These are phyloP conservation scores for Halyomorpha halys DNA, from an alignment of 1,140 invertebrate species.

Conservation along the genomic window DNA sequence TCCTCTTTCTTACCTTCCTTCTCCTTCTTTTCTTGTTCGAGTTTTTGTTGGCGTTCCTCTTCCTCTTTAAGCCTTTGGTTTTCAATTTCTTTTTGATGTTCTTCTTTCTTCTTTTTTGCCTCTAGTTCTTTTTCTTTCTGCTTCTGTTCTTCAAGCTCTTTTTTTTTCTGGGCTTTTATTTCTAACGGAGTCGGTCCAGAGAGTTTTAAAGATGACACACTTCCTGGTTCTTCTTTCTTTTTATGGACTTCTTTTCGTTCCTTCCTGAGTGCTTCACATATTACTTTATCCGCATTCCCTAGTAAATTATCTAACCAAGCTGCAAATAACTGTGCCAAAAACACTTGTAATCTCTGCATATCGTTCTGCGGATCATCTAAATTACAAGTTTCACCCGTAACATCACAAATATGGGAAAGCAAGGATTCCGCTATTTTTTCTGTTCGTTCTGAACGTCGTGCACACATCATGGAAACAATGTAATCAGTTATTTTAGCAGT, in stretches of 20 bases:
- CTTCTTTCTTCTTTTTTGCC: too few species aligned
- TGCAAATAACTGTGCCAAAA: conserved; percentile 21
- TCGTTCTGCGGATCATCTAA: conserved; percentile 24
- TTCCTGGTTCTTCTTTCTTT: neutral
- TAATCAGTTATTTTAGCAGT: conserved; percentile 25
- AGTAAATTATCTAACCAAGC: conserved; percentile 19
- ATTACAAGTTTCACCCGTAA: conserved; percentile 22
- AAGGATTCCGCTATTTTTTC: conserved; percentile 23
- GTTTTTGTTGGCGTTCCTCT: too few species aligned
- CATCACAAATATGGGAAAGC: conserved; percentile 20
- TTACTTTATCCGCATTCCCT: neutral
- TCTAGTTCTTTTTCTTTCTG: too few species aligned
- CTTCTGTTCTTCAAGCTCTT: too few species aligned
- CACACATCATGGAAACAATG: conserved; percentile 22
- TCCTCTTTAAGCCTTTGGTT: too few species aligned
- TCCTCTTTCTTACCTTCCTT: too few species aligned
- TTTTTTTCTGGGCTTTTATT: neutral
- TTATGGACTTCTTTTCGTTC: neutral
- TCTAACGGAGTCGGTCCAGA: neutral
- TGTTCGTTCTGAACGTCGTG: conserved; percentile 16
- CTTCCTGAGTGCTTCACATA: neutral
- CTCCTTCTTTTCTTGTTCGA: too few species aligned
- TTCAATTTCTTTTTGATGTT: too few species aligned
- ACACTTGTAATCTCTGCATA: conserved; percentile 22
- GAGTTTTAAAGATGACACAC: neutral